phyloP scores from a whole-genome alignment of 2,797 vertebrate species.

The Tolypeutes matacus region DNA sequence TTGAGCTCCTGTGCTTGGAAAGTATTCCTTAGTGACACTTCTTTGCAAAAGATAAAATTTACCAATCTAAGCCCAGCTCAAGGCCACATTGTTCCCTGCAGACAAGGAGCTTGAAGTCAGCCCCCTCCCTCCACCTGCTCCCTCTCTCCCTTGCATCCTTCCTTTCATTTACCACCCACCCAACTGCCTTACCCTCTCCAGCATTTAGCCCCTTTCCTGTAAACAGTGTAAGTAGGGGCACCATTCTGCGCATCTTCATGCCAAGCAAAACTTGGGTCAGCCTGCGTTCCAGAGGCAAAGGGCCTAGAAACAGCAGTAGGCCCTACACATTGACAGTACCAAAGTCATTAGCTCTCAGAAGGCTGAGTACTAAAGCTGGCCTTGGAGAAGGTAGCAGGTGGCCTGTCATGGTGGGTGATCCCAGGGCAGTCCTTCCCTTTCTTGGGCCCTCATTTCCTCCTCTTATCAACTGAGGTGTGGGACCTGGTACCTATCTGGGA shows the following conservation, averaged over 20 bases:
- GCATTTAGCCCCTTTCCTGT: not conserved
- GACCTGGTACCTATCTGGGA: too few relatives aligned
- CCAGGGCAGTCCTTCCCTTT: not conserved
- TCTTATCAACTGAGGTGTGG: not conserved
- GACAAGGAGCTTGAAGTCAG: not conserved
- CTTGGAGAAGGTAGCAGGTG: not conserved
- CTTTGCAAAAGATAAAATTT: not conserved
- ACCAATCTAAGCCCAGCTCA: rapidly evolving
- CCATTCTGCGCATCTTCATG: not conserved
- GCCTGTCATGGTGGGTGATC: too few relatives aligned
- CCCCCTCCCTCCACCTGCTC: not conserved
- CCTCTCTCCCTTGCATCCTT: too few relatives aligned
- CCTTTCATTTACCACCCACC: rapidly evolving
- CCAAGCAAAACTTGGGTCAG: not conserved
- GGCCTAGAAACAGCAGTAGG: not conserved
- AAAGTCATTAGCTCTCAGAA: not conserved
- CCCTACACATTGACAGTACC: not conserved
- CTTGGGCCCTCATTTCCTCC: not conserved
- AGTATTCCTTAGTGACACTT: not conserved
- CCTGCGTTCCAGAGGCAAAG: not conserved
- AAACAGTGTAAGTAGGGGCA: not conserved
- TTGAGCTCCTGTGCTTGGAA: not conserved
- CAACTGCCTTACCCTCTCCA: not conserved
- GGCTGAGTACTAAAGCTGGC: not conserved
- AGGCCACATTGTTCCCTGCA: not conserved